phyloP scores from a whole-genome alignment of 2,797 vertebrate genomes.

The Neosilurus hyrtlii region DNA sequence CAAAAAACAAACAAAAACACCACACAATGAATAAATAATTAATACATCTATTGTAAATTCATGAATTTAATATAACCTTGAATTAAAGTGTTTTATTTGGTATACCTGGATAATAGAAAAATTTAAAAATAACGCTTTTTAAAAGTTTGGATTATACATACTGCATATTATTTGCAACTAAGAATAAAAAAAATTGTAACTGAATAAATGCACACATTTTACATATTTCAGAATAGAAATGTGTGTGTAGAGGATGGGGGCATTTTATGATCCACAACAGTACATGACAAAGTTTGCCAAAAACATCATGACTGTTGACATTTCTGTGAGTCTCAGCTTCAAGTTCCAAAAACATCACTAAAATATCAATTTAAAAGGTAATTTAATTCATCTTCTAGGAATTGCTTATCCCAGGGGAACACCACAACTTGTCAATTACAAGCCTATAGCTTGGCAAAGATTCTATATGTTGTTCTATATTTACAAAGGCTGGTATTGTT shows the following conservation, averaged over 20 bases:
- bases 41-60: not conserved
- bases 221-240: not conserved
- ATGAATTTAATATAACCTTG: not conserved
- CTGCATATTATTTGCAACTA: no score
- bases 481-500: slow-evolving; percentile 59
- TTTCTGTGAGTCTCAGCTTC: slow-evolving; percentile 43
- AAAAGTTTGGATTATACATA: no score
- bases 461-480: slow-evolving; percentile 51
- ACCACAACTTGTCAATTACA: slow-evolving; percentile 54
- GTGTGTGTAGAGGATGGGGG: not conserved
- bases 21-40: not conserved
- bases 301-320: slow-evolving; percentile 43
- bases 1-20: not conserved
- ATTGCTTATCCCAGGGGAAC: slow-evolving; percentile 43
- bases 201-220: slow-evolving; percentile 2
- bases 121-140: not conserved
- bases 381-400: slow-evolving; percentile 57
- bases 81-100: not conserved
- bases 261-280: not conserved
- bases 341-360: slow-evolving; percentile 53
- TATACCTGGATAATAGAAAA: no score
- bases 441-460: slow-evolving; percentile 48
- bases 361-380: slow-evolving; percentile 55
- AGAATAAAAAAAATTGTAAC: not conserved
- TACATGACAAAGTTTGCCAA: slow-evolving; percentile 1